Evolutionary conservation across 1,140 invertebrate genomes (phyloP), one percentile per base, ranked within the genome.

Genomic region (Ctenoplectra terminalis): DNA sequence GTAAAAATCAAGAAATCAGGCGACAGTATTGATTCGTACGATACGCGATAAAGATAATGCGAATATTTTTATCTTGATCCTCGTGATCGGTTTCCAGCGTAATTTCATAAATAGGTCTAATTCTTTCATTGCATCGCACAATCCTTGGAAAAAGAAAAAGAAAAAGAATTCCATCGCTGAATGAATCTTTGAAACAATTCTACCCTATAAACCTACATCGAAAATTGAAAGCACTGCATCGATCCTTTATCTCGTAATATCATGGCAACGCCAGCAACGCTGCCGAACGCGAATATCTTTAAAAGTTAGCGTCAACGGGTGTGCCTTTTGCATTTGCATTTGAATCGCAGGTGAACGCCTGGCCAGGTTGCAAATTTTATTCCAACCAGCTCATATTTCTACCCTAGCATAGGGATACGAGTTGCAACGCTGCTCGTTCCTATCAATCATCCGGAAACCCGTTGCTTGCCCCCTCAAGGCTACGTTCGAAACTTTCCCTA

Each of bases 391-490:
- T 82, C 64, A 46, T 81, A 81, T 75, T 80, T 66, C 72, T 74
- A 60, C 40, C 37, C 48, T 85, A 46, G 70, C 66, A 78, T 79
- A 82, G 67, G 60, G 75, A 70, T 84, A 74, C 86, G 78, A 87
- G 81, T 82, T 82, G 75, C 54, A 58, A 34, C 54, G 56, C 67
- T 77, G 56, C 74, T 69, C 64, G 77, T 46, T 46, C 8, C 76
- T 83, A 89, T 89, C 81, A 86, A 89, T 89, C 88, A 89, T 82
- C 26, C 77, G 46, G 17, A 5, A 73, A 63, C 81, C 84, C 54
- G 75, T 67, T 80, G 60, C 81, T 76, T 67, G 77, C 72, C 85
- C 74, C 81, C 85, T 85, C 78, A 61, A 75, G 84, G 83, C 84
- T 81, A 43, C 69, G 75, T 58, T 82, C 83, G 43, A 69, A 86